phyloP scores from a whole-genome alignment of 2,888 invertebrate genomes.

The Ichneumon xanthorius region DNA sequence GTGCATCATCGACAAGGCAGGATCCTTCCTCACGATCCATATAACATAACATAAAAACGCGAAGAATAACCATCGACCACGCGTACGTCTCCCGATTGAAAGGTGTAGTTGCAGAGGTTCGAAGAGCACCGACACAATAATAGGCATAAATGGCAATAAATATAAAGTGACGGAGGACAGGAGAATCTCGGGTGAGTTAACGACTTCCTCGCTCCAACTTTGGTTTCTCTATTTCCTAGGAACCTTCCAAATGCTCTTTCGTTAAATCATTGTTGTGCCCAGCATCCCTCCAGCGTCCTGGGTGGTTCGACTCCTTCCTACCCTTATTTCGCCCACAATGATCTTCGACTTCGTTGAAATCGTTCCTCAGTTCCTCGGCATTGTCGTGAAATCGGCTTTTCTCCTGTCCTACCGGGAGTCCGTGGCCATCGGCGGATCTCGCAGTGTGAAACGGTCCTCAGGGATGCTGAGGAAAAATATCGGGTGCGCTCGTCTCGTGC shows the following conservation, averaged over 20 bases:
- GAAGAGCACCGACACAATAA: constrained; percentile 31
- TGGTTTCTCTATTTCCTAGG: constrained; percentile 41
- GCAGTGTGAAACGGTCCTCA: constrained; percentile 52
- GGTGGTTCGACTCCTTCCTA: constrained; percentile 55
- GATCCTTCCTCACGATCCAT: constrained; percentile 37
- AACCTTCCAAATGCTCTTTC: constrained; percentile 54
- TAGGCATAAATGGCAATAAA: constrained; percentile 62
- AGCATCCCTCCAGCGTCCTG: constrained; percentile 64
- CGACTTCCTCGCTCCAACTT: constrained; percentile 61
- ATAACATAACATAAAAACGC: not conserved
- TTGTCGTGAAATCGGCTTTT: constrained; percentile 44
- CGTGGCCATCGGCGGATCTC: constrained; percentile 10
- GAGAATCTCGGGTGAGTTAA: constrained; percentile 55
- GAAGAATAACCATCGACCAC: constrained; percentile 47
- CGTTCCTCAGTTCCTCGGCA: constrained; percentile 42
- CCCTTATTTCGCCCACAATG: constrained; percentile 62
- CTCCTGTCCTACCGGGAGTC: not conserved
- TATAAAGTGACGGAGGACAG: constrained; percentile 54
- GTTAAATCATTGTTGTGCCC: constrained; percentile 64
- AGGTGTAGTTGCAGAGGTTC: constrained; percentile 30
- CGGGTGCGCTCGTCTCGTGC: constrained; percentile 48
- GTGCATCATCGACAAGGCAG: not conserved
- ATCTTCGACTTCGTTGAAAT: constrained; percentile 65
- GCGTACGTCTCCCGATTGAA: constrained; percentile 47
- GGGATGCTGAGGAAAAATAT: constrained; percentile 22